These are phyloP conservation scores for Taurulus bubalis DNA, from an alignment of 2,113 vertebrate species.

Conservation along the genomic window DNA sequence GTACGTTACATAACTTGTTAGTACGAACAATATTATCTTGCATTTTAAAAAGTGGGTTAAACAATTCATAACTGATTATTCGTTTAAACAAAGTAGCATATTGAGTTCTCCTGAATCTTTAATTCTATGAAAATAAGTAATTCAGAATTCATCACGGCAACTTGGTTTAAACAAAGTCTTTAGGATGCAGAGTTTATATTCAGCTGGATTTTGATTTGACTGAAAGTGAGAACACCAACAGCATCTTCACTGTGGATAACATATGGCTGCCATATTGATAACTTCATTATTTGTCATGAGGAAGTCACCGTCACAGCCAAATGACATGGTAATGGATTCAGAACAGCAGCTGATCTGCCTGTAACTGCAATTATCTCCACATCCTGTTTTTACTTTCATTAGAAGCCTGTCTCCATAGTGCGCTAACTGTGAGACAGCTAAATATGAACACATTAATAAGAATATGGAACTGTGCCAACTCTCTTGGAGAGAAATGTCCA, in stretches of 20 bases:
- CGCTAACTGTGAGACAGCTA: constrained; percentile 55
- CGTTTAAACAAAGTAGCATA: not conserved
- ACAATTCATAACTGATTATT: not conserved
- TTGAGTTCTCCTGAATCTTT: not conserved
- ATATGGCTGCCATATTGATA: constrained; percentile 56
- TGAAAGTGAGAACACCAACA: constrained; percentile 11
- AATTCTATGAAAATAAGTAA: not conserved
- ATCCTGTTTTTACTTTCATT: constrained; percentile 77
- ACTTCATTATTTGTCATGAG: constrained; percentile 54
- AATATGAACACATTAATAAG: constrained; percentile 69
- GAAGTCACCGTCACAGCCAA: constrained; percentile 56
- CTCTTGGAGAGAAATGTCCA: constrained; percentile 30
- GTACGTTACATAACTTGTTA: too few relatives aligned
- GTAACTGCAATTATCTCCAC: constrained; percentile 75
- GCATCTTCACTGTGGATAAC: constrained; percentile 3
- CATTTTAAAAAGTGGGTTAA: not conserved
- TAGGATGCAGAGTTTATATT: not conserved
- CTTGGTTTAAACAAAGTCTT: not conserved
- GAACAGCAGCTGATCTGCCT: constrained; percentile 72
- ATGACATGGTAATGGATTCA: constrained; percentile 76
- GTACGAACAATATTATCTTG: not conserved
- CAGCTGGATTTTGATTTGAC: not conserved
- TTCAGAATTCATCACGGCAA: not conserved
- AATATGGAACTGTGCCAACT: constrained; percentile 56
- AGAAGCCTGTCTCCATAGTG: constrained; percentile 58